These are phyloP conservation scores for Cryptocephalus moraei DNA, from an alignment of 2,888 invertebrate species.

Conservation along the genomic window DNA sequence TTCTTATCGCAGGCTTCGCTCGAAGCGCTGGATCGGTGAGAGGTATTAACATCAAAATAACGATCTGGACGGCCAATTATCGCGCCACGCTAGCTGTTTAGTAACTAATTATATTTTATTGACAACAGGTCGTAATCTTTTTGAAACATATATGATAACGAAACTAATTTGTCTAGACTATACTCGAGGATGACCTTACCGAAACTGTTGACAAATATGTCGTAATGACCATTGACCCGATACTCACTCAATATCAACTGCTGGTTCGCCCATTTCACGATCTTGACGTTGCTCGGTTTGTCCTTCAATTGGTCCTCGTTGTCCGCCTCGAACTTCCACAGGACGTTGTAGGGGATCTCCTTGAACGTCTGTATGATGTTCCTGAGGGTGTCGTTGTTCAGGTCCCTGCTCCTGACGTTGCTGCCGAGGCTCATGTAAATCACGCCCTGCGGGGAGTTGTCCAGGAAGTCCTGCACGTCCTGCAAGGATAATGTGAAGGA, in stretches of 20 bases:
- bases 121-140: no score
- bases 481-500: background rate
- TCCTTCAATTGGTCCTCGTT: slow-evolving; percentile 1
- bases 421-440: slow-evolving; percentile 14
- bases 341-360: slow-evolving; percentile 10
- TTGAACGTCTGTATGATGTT: slow-evolving; percentile 7
- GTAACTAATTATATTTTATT: no score
- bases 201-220: no score
- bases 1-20: no score
- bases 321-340: slow-evolving; percentile 13
- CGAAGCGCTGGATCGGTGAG: no score
- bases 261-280: slow-evolving; percentile 11
- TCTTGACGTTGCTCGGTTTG: slow-evolving; percentile 9
- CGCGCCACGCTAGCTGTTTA: no score
- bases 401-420: slow-evolving; percentile 9
- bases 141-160: no score
- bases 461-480: slow-evolving; percentile 7
- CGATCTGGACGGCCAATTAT: no score
- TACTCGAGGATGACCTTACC: no score
- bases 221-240: no score
- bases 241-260: slow-evolving; percentile 11
- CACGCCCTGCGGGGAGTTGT: slow-evolving; percentile 7
- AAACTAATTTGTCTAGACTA: no score
- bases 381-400: slow-evolving; percentile 1
- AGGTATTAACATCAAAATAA: no score